Evolutionary conservation across 1,140 invertebrate genomes (phyloP).

Genomic region (Bursaphelenchus mucronatus): DNA sequence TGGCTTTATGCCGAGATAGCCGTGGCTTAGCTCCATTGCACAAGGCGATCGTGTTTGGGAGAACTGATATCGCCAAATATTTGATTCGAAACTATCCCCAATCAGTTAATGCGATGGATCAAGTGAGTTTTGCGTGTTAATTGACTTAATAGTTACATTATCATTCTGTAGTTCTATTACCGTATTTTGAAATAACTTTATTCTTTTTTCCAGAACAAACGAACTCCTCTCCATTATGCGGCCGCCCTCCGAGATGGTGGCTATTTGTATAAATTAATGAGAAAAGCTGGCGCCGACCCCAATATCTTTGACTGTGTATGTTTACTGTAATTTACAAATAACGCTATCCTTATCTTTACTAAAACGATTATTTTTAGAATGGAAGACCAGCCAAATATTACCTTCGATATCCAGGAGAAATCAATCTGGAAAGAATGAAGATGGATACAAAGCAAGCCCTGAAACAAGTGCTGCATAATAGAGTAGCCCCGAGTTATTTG

Average conservation of each 20-base stretch:
- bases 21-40: slow-evolving; percentile 75
- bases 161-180: background rate
- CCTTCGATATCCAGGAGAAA: slow-evolving; percentile 58
- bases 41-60: slow-evolving; percentile 84
- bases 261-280: slow-evolving; percentile 78
- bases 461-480: slow-evolving; percentile 57
- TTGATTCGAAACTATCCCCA: slow-evolving; percentile 70
- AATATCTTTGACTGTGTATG: slow-evolving; percentile 75
- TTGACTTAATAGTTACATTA: background rate
- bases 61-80: slow-evolving; percentile 77
- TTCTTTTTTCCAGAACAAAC: slow-evolving; percentile 67
- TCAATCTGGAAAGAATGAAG: slow-evolving; percentile 54
- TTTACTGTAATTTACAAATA: background rate
- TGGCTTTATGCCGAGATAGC: slow-evolving; percentile 75
- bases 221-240: slow-evolving; percentile 85
- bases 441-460: slow-evolving; percentile 57
- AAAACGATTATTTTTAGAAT: slow-evolving; percentile 39
- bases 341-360: background rate
- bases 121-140: slow-evolving; percentile 30
- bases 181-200: background rate
- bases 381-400: slow-evolving; percentile 58
- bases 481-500: slow-evolving; percentile 58
- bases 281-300: slow-evolving; percentile 77
- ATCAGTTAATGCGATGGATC: slow-evolving; percentile 65
- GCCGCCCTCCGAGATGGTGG: slow-evolving; percentile 76